Conservation (phyloP, 1,140 invertebrate species). For the Trichonephila clavata region DNA sequence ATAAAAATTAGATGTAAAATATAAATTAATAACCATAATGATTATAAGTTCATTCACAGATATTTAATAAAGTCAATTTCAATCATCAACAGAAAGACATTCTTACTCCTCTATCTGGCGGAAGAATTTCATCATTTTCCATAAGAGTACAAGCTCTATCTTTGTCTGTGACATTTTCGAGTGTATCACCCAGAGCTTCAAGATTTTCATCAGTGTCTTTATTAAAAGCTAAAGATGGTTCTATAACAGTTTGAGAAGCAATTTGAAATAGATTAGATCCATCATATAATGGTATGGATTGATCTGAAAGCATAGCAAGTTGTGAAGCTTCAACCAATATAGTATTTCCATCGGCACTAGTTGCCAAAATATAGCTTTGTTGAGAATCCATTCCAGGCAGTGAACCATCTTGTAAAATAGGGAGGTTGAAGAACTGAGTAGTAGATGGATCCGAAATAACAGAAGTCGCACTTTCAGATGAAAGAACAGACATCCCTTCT, state of each 20-base stretch:
- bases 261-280: slow-evolving; percentile 61
- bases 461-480: slow-evolving; percentile 38
- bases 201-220: slow-evolving; percentile 29
- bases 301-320: slow-evolving; percentile 56
- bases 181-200: not conserved
- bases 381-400: slow-evolving; percentile 44
- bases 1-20: too few species aligned
- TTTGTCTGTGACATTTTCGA: slow-evolving; percentile 28
- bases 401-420: slow-evolving; percentile 58
- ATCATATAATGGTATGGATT: slow-evolving; percentile 68
- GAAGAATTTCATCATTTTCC: slow-evolving; percentile 66
- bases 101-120: slow-evolving; percentile 65
- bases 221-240: slow-evolving; percentile 11
- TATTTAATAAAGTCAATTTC: not conserved
- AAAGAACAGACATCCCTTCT: slow-evolving; percentile 47
- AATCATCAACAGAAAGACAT: not conserved
- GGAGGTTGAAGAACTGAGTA: slow-evolving; percentile 67
- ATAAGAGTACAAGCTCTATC: not conserved
- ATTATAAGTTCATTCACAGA: not conserved
- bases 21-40: not conserved
- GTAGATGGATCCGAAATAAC: slow-evolving; percentile 8
- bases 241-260: slow-evolving; percentile 34
- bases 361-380: slow-evolving; percentile 71
- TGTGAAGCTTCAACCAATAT: slow-evolving; percentile 73
- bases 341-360: slow-evolving; percentile 72